phyloP scores from a whole-genome alignment of 2,113 vertebrate genomes.

The Cyanoramphus novaezelandiae region DNA sequence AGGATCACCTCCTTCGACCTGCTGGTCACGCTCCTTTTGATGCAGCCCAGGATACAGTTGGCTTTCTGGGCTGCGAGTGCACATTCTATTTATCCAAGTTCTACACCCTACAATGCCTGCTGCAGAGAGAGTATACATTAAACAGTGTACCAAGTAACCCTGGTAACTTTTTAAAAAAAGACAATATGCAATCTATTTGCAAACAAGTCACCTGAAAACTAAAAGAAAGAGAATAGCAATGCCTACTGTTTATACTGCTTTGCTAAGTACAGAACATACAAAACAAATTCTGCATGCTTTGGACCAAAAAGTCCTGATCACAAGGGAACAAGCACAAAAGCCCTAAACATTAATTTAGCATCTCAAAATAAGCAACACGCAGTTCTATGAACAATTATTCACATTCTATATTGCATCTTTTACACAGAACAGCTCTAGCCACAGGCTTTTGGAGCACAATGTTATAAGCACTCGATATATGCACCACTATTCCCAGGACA shows the following conservation, averaged over 20 bases:
- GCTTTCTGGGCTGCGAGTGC: too few relatives aligned
- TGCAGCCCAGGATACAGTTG: too few relatives aligned
- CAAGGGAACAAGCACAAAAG: neutral
- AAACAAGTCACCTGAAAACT: neutral
- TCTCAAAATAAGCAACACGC: neutral
- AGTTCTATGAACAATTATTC: neutral
- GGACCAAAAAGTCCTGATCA: neutral
- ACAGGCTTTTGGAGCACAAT: neutral
- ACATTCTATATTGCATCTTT: neutral
- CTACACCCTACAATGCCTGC: neutral
- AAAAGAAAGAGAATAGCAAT: neutral
- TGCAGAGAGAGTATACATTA: neutral
- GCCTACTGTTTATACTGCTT: neutral
- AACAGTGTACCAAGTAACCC: neutral
- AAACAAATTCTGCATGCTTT: neutral
- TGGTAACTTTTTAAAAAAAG: neutral
- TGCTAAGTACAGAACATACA: neutral
- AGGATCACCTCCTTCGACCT: too few relatives aligned
- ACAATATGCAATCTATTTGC: neutral
- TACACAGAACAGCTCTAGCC: neutral
- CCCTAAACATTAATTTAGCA: neutral
- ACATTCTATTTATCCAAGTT: neutral
- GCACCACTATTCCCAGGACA: neutral
- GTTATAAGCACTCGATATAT: accelerated
- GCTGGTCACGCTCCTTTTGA: too few relatives aligned